A percentile compares a stretch with the other conserved stretches of the same genome.
Evolutionary conservation across 2,888 invertebrate genomes (phyloP).

Genomic region (Cyrtodaria siliqua): DNA sequence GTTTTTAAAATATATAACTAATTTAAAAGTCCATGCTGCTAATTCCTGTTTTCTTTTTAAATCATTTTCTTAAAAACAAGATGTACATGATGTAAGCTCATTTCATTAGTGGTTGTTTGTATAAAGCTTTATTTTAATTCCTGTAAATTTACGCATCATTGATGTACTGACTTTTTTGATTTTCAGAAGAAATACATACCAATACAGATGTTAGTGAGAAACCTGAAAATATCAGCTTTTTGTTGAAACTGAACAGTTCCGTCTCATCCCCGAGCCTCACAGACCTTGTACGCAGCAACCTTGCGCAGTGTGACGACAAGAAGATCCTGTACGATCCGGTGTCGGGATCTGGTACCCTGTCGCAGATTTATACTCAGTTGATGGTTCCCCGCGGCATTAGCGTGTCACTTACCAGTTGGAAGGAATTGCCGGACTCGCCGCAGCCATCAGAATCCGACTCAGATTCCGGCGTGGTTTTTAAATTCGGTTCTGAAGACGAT

Average conservation of each 20-base stretch:
- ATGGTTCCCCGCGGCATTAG: conserved; percentile 38
- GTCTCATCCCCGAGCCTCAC: conserved; percentile 73
- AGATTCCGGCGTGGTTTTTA: conserved; percentile 57
- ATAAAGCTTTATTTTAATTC: too few species aligned
- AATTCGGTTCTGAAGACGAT: conserved; percentile 45
- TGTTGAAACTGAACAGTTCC: conserved; percentile 29
- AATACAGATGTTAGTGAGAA: too few species aligned
- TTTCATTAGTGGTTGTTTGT: too few species aligned
- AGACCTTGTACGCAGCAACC: conserved; percentile 66
- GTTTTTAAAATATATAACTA: too few species aligned
- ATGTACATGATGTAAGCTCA: too few species aligned
- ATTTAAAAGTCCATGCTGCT: too few species aligned
- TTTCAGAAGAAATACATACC: too few species aligned
- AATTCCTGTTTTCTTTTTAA: too few species aligned
- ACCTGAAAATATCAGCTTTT: background rate
- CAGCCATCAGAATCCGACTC: conserved; percentile 6
- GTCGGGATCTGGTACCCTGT: conserved; percentile 33
- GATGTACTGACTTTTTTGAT: too few species aligned
- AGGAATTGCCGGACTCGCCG: background rate
- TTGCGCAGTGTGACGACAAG: conserved; percentile 25
- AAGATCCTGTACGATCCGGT: conserved; percentile 30
- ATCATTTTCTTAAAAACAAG: too few species aligned
- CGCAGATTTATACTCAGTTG: conserved; percentile 42
- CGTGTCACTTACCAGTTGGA: conserved; percentile 9
- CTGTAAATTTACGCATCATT: too few species aligned